These are phyloP conservation scores for Wiebesia pumilae DNA, from an alignment of 1,140 invertebrate species.

Conservation along the genomic window DNA sequence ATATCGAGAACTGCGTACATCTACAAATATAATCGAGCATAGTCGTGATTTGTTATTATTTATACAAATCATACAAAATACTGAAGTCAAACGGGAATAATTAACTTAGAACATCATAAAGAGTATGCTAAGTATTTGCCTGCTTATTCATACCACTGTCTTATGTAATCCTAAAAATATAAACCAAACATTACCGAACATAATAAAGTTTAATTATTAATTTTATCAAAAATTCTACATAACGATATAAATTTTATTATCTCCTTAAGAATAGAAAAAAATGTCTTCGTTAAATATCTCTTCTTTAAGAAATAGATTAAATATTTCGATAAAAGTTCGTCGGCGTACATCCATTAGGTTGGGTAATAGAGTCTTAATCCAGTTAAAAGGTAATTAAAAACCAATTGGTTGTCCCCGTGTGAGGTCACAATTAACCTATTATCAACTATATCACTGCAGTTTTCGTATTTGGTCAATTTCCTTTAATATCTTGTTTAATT, in stretches of 20 bases:
- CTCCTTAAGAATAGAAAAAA: background rate
- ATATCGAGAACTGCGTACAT: too few relatives aligned
- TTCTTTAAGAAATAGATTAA: background rate
- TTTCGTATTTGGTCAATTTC: background rate
- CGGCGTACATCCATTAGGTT: slow-evolving; percentile 1
- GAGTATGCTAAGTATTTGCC: too few relatives aligned
- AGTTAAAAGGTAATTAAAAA: background rate
- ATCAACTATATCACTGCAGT: background rate
- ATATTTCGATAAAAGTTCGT: background rate
- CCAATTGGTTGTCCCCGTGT: background rate
- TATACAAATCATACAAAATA: too few relatives aligned
- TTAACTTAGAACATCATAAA: too few relatives aligned
- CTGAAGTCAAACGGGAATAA: too few relatives aligned
- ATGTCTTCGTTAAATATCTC: background rate
- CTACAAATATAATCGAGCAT: too few relatives aligned
- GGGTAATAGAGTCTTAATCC: slow-evolving; percentile 5
- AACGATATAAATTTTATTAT: background rate
- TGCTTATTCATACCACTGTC: too few relatives aligned
- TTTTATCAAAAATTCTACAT: background rate
- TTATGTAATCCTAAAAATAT: too few relatives aligned
- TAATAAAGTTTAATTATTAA: too few relatives aligned
- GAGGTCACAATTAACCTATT: background rate
- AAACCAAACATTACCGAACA: too few relatives aligned
- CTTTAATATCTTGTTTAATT: background rate
- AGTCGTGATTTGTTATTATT: too few relatives aligned